Evolutionary conservation across 37 sponge, comb jelly and placozoan genomes (phyloP).

Genomic region (Halichondria panicea): DNA sequence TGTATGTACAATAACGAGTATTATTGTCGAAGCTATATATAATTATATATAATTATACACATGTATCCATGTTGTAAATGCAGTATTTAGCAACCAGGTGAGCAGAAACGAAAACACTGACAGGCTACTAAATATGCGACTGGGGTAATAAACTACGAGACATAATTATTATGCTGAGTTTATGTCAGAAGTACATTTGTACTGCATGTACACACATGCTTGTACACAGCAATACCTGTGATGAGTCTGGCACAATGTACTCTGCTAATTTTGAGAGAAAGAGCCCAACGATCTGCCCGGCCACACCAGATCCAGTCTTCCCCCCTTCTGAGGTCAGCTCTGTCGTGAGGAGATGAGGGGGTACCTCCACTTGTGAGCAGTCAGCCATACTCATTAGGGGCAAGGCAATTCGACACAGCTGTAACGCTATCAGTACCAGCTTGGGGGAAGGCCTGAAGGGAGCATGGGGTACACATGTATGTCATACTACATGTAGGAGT

Average conservation of each 20-base stretch:
- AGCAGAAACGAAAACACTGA: too few relatives aligned
- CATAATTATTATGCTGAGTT: too few relatives aligned
- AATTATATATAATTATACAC: too few relatives aligned
- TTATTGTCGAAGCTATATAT: too few relatives aligned
- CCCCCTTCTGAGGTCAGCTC: background rate
- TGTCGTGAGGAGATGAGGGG: slow-evolving; percentile 48
- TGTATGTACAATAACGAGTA: too few relatives aligned
- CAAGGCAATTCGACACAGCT: slow-evolving; percentile 96
- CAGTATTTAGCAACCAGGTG: too few relatives aligned
- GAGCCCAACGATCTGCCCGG: slow-evolving; percentile 72
- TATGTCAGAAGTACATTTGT: too few relatives aligned
- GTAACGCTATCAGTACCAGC: slow-evolving; percentile 86
- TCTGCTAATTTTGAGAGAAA: slow-evolving; percentile 91
- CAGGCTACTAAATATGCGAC: too few relatives aligned
- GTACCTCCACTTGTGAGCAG: slow-evolving; percentile 68
- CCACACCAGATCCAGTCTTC: slow-evolving; percentile 15
- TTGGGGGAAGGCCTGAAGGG: slow-evolving; percentile 85
- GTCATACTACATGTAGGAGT: background rate
- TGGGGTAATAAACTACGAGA: too few relatives aligned
- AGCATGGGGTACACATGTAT: background rate
- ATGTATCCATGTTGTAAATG: too few relatives aligned
- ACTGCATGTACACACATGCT: too few relatives aligned
- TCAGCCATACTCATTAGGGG: slow-evolving; percentile 87
- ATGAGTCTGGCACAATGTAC: slow-evolving; percentile 67
- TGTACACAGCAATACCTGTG: slow-evolving; percentile 33